Percentiles rank a stretch among this genome's conserved stretches.
Conservation (phyloP, 2,888 invertebrate genomes). For the Volucella inflata region DNA sequence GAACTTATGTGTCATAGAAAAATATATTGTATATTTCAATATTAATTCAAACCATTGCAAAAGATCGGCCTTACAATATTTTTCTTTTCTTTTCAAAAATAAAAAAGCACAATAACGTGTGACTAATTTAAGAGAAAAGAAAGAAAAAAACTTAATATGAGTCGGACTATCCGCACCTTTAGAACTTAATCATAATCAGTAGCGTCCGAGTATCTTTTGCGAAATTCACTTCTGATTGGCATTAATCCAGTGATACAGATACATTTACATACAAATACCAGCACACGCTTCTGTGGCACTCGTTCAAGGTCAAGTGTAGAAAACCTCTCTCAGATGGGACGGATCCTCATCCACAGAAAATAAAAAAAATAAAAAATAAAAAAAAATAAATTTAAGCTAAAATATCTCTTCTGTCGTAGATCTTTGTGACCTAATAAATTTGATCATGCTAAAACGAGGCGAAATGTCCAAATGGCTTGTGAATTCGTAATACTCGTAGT, state of each 20-base stretch:
- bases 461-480: slow-evolving; percentile 1
- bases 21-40: too few relatives aligned
- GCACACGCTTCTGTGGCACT: slow-evolving; percentile 13
- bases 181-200: slow-evolving; percentile 17
- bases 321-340: background rate
- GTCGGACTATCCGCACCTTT: slow-evolving; percentile 11
- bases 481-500: background rate
- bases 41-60: background rate
- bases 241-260: slow-evolving; percentile 20
- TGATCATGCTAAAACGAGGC: background rate
- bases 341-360: too few relatives aligned
- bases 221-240: slow-evolving; percentile 37
- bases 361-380: too few relatives aligned
- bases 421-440: slow-evolving; percentile 38
- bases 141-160: background rate
- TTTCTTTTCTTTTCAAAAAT: too few relatives aligned
- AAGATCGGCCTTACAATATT: too few relatives aligned
- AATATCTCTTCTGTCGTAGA: slow-evolving; percentile 25
- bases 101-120: background rate
- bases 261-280: background rate
- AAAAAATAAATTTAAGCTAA: slow-evolving; percentile 16
- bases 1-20: background rate
- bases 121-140: slow-evolving; percentile 13
- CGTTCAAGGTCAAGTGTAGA: slow-evolving; percentile 48
- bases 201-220: background rate